A percentile compares a stretch with the other conserved stretches of the same genome.
Evolutionary conservation across 23 tunicate genomes (phyloP).

Genomic region (Halocynthia aurantium): DNA sequence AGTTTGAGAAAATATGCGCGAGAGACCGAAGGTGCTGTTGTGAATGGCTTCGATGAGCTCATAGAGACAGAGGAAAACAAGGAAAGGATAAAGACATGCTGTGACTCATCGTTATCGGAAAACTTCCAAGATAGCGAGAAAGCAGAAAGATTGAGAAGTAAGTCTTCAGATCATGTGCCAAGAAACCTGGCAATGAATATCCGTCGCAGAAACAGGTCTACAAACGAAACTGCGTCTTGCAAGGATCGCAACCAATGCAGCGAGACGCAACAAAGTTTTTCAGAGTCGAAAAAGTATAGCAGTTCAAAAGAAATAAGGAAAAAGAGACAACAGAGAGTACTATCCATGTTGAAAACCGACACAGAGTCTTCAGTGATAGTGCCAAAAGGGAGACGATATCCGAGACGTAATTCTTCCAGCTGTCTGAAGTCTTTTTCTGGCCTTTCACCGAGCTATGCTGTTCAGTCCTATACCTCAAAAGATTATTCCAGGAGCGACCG

Average conservation of each 20-base stretch:
- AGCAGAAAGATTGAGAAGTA: slow-evolving; percentile 5
- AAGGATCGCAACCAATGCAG: no score
- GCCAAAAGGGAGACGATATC: slow-evolving; percentile 37
- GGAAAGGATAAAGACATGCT: not conserved
- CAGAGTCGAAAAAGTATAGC: not conserved
- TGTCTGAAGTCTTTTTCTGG: slow-evolving; percentile 86
- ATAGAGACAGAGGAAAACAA: not conserved
- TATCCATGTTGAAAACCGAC: not conserved
- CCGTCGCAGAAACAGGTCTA: no score
- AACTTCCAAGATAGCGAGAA: not conserved
- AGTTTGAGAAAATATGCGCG: slow-evolving; percentile 9
- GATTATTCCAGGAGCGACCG: not conserved
- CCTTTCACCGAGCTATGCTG: slow-evolving; percentile 71
- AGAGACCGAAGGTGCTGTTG: not conserved
- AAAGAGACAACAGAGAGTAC: not conserved
- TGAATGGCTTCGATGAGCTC: not conserved
- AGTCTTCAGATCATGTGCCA: not conserved
- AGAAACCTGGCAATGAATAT: not conserved
- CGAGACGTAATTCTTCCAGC: slow-evolving; percentile 61
- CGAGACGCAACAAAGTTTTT: no score
- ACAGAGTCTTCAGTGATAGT: not conserved
- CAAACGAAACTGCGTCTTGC: no score
- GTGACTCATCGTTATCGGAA: not conserved
- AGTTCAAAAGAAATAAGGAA: slow-evolving; percentile 4
- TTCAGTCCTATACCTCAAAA: slow-evolving; percentile 55